phyloP scores from a whole-genome alignment of 53 echinoderm and acorn worm species.

The Arbacia lixula region DNA sequence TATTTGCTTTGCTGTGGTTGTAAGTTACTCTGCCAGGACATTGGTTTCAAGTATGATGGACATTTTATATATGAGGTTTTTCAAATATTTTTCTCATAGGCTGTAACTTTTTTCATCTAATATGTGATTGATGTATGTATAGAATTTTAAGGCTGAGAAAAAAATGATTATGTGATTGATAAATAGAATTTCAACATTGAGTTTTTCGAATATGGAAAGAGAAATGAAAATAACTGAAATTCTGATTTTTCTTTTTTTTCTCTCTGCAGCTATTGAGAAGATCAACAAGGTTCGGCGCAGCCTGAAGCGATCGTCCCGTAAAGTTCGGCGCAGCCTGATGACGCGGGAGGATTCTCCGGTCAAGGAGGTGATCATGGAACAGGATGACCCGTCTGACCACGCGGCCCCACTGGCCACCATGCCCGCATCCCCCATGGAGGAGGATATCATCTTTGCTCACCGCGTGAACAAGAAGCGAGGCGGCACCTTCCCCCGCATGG shows the following conservation, averaged over 20 bases:
- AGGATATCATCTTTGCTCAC: conserved; percentile 25
- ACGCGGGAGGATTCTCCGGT: conserved; percentile 33
- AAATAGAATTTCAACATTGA: too few relatives aligned
- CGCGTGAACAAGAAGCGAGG: conserved; percentile 27
- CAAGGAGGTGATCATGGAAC: not conserved
- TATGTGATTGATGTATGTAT: too few relatives aligned
- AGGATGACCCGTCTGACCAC: conserved; percentile 25
- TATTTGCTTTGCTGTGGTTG: too few relatives aligned
- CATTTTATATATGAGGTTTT: too few relatives aligned
- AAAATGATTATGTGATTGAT: too few relatives aligned
- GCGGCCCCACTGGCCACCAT: conserved; percentile 37
- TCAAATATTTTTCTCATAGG: not conserved
- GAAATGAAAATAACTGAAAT: too few relatives aligned
- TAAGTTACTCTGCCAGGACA: too few relatives aligned
- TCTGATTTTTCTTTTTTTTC: not conserved
- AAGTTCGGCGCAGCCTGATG: conserved; percentile 9
- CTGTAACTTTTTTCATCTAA: too few relatives aligned
- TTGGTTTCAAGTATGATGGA: too few relatives aligned
- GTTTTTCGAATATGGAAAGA: too few relatives aligned
- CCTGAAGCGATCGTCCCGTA: conserved; percentile 28
- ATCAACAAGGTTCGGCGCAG: conserved; percentile 35
- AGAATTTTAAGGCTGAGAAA: too few relatives aligned
- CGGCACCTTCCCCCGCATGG: conserved; percentile 45
- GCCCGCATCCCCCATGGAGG: conserved; percentile 28
- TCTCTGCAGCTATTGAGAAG: conserved; percentile 17